phyloP scores from a whole-genome alignment of 2,888 invertebrate species.

The Cataglyphis rosenhaueri region DNA sequence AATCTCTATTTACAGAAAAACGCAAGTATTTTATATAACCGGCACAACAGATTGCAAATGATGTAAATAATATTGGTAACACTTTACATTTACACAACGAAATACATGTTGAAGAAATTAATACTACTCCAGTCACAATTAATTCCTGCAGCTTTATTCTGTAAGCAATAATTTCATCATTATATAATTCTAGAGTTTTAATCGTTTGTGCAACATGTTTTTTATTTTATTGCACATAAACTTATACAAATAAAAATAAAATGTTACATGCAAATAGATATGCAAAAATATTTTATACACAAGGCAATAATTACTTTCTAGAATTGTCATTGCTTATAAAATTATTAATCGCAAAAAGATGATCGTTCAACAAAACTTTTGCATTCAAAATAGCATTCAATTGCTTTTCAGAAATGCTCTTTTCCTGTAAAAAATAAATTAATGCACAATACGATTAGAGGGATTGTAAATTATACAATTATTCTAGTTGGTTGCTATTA shows the following conservation, averaged over 20 bases:
- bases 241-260: slow-evolving; percentile 15
- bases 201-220: neutral
- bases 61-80: slow-evolving; percentile 59
- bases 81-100: slow-evolving; percentile 63
- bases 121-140: slow-evolving; percentile 67
- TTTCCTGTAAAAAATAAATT: slow-evolving; percentile 64
- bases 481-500: neutral
- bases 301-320: slow-evolving; percentile 52
- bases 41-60: slow-evolving; percentile 62
- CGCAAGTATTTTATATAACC: slow-evolving; percentile 68
- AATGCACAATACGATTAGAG: slow-evolving; percentile 11
- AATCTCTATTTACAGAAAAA: slow-evolving; percentile 59
- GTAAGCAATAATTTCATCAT: slow-evolving; percentile 45
- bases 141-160: slow-evolving; percentile 71
- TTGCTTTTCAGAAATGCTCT: slow-evolving; percentile 67
- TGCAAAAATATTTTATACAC: neutral
- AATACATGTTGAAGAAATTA: slow-evolving; percentile 62
- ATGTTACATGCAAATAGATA: neutral
- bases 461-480: slow-evolving; percentile 10
- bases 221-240: neutral
- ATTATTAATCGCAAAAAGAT: slow-evolving; percentile 73
- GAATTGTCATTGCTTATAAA: slow-evolving; percentile 59
- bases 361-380: slow-evolving; percentile 81
- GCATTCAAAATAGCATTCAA: slow-evolving; percentile 75
- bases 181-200: neutral